Conservation (phyloP, 2,797 vertebrate genomes). For the Coregonus suidteri region DNA sequence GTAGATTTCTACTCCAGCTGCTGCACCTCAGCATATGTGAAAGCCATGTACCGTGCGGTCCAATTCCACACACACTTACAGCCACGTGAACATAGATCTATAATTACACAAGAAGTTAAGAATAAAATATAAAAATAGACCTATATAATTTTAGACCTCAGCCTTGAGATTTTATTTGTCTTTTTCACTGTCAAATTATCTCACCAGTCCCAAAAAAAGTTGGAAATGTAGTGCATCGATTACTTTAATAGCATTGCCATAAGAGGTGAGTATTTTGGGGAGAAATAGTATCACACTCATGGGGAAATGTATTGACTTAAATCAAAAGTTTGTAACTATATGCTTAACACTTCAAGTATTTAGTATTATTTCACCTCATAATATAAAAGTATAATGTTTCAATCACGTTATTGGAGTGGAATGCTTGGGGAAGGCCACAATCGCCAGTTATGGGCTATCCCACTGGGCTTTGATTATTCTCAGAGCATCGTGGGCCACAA, state of each 20-base stretch:
- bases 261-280: too few relatives aligned
- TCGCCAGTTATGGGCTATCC: neutral
- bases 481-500: neutral
- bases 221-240: neutral
- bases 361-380: neutral
- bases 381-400: neutral
- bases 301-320: too few relatives aligned
- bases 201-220: slow-evolving; percentile 15
- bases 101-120: slow-evolving; percentile 27
- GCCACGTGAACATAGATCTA: slow-evolving; percentile 12
- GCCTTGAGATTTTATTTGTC: slow-evolving; percentile 1
- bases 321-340: too few relatives aligned
- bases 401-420: neutral
- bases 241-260: too few relatives aligned
- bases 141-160: slow-evolving; percentile 31
- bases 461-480: neutral
- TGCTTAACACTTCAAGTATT: too few relatives aligned
- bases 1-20: slow-evolving; percentile 62
- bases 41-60: slow-evolving; percentile 14
- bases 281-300: too few relatives aligned
- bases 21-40: slow-evolving; percentile 70
- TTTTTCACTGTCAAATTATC: slow-evolving; percentile 19
- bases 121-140: slow-evolving; percentile 33
- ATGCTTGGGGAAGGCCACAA: neutral
- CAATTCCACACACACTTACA: slow-evolving; percentile 45